Percentiles rank a stretch among this genome's conserved stretches.
Conservation (phyloP, 2,888 invertebrate species). For the Andrena fulva region DNA sequence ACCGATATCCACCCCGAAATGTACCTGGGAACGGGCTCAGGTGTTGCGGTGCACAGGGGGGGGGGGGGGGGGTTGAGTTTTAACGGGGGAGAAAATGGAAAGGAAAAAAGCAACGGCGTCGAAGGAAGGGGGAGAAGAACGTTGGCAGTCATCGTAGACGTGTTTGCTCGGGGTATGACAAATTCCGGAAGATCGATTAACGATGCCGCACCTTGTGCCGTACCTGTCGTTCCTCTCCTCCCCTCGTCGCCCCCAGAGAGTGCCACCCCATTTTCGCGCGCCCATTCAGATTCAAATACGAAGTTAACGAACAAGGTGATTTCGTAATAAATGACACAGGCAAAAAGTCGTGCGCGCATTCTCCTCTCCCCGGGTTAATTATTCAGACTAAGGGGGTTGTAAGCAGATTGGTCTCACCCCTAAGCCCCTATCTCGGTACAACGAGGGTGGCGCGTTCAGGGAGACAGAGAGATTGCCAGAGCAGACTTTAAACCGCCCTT, state of each 20-base stretch:
- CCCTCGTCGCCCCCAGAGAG: conserved; percentile 18
- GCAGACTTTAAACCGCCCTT: conserved; percentile 80
- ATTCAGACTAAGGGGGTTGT: conserved; percentile 84
- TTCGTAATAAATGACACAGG: conserved; percentile 81
- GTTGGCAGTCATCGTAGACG: conserved; percentile 34
- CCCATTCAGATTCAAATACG: conserved; percentile 80
- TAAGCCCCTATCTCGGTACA: conserved; percentile 78
- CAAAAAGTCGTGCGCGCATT: conserved; percentile 78
- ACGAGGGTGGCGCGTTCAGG: conserved; percentile 72
- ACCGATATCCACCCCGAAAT: conserved; percentile 42
- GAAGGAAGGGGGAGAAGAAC: not conserved
- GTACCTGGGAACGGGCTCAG: conserved; percentile 65
- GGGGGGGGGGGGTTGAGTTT: conserved; percentile 31
- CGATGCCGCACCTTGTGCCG: conserved; percentile 52
- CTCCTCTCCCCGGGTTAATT: conserved; percentile 80
- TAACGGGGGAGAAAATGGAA: conserved; percentile 7
- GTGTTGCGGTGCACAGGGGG: conserved; percentile 48
- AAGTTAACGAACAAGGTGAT: conserved; percentile 82
- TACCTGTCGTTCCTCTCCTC: conserved; percentile 68
- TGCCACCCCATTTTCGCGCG: conserved; percentile 15
- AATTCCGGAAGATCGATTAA: conserved; percentile 73
- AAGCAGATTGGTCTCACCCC: conserved; percentile 84
- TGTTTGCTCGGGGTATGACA: conserved; percentile 64
- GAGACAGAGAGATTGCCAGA: conserved; percentile 69
- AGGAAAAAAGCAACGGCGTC: not conserved